A percentile compares a stretch with the other conserved stretches of the same genome.
Conservation (phyloP, 92 coral and sea anemone genomes). For the Porites cylindrica region DNA sequence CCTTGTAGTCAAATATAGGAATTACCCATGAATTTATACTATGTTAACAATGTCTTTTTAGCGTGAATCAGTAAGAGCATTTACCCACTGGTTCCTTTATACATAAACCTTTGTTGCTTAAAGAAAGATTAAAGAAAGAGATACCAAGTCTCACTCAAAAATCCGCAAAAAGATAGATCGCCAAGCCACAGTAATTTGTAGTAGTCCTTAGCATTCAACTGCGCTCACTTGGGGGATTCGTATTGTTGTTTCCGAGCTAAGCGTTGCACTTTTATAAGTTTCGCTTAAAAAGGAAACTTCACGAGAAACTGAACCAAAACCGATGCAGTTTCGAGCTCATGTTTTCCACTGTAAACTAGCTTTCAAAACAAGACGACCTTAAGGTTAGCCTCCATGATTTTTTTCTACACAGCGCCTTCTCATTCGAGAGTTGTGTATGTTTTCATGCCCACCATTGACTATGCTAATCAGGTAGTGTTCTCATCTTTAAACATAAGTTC, state of each 20-base stretch:
- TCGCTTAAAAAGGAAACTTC: not conserved
- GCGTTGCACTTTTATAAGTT: not conserved
- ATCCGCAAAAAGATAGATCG: not conserved
- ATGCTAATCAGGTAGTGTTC: constrained; percentile 18
- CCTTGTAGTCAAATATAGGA: constrained; percentile 21
- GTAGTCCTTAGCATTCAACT: not conserved
- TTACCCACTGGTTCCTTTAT: not conserved
- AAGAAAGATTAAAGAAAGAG: not conserved
- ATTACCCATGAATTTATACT: constrained; percentile 2
- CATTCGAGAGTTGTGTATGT: not conserved
- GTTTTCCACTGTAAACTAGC: not conserved
- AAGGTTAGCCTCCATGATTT: not conserved
- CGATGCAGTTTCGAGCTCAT: not conserved
- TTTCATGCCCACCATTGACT: not conserved
- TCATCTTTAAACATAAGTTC: constrained; percentile 37
- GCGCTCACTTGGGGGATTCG: constrained; percentile 4
- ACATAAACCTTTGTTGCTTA: not conserved
- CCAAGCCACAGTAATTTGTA: not conserved
- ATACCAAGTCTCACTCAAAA: not conserved
- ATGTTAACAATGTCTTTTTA: not conserved
- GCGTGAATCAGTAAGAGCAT: not conserved
- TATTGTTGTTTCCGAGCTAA: not conserved
- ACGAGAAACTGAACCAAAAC: not conserved
- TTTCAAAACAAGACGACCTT: not conserved
- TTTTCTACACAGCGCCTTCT: constrained; percentile 4